Conservation (phyloP, 2,797 vertebrate genomes). For the Pagetopsis macropterus region DNA sequence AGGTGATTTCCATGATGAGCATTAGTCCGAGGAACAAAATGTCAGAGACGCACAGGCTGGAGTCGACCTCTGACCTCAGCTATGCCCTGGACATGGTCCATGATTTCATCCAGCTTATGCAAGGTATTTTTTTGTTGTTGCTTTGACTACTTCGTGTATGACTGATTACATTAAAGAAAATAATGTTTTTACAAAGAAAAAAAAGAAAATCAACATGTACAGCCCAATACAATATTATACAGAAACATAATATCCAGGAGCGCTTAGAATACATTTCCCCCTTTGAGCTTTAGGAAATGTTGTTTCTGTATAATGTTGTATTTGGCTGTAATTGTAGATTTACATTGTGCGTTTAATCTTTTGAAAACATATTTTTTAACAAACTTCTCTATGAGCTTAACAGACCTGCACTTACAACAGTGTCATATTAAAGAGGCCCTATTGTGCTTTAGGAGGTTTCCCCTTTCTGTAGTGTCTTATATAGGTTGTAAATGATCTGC, state of each 20-base stretch:
- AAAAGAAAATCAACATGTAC: background rate
- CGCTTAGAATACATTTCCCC: background rate
- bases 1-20: conserved; percentile 54
- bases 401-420: too few relatives aligned
- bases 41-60: conserved; percentile 56
- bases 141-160: background rate
- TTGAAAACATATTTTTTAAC: too few relatives aligned
- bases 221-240: background rate
- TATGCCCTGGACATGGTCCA: conserved; percentile 78
- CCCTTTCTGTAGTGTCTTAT: too few relatives aligned
- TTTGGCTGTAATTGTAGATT: too few relatives aligned
- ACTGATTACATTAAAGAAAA: background rate
- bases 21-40: conserved; percentile 80
- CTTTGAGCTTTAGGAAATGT: too few relatives aligned
- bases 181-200: too few relatives aligned
- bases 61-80: conserved; percentile 73
- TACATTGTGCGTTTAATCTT: too few relatives aligned
- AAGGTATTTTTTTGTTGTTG: conserved; percentile 67
- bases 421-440: too few relatives aligned
- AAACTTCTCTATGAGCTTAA: too few relatives aligned
- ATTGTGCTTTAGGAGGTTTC: too few relatives aligned
- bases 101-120: conserved; percentile 77
- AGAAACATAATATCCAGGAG: background rate
- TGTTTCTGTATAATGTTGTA: too few relatives aligned
- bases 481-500: too few relatives aligned